Evolutionary conservation across 1,140 invertebrate species (phyloP).

Genomic region (Lanistes nyassanus): DNA sequence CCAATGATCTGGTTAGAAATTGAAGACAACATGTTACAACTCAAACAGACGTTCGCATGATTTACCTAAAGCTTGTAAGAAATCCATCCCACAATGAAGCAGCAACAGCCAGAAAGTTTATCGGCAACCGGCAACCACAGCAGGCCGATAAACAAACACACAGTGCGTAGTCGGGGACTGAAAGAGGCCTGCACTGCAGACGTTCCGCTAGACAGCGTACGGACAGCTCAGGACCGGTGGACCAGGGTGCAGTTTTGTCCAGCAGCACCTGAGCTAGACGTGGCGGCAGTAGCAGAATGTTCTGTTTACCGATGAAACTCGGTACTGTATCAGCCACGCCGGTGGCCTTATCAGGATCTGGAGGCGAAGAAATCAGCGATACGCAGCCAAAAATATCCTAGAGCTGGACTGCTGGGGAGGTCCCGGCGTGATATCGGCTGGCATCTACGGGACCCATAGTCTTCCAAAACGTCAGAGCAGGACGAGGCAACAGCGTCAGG

Average conservation of each 20-base stretch:
- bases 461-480: conserved; percentile 1
- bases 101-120: no score
- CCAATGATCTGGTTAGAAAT: no score
- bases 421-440: neutral
- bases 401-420: neutral
- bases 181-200: no score
- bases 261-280: neutral
- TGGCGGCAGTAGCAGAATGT: neutral
- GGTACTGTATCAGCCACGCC: neutral
- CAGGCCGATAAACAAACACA: no score
- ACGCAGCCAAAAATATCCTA: neutral
- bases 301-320: conserved; percentile 7
- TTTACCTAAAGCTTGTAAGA: no score
- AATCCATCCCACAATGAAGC: no score
- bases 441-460: neutral
- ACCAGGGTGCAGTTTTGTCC: neutral
- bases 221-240: no score
- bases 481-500: neutral
- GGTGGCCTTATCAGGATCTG: neutral
- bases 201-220: no score
- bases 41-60: no score
- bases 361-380: neutral
- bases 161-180: no score
- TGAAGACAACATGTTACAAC: no score
- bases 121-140: no score